Evolutionary conservation across 2,797 vertebrate genomes (phyloP), one percentile per base, ranked within the genome.

Genomic region (Phrynocephalus guinanensis): DNA sequence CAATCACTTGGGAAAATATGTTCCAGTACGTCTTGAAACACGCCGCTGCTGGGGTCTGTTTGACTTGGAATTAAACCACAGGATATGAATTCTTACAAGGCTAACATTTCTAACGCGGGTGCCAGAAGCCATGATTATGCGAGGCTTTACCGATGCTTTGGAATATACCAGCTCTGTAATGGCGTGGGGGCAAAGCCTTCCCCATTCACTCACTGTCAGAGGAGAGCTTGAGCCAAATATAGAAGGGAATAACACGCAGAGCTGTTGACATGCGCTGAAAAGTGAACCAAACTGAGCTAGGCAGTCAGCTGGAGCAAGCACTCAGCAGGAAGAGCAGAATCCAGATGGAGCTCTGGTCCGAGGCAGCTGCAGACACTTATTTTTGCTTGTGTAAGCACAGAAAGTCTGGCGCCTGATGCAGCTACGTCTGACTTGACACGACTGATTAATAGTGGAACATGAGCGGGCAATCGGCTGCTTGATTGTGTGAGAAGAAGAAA

Each of bases 371-470:
- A 75, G 7, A 16, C 22, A 20, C 15, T n/a, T n/a, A 68, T 48
- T 79, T 15, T 72, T 79, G 82, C 73, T 56, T 33, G 20, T 75
- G n/a, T 38, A 77, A 68, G 63, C 79, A 26, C 16, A 63, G 81
- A 2, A 38, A 13, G 4, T 56, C 78, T 72, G 77, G 52, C 28
- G n/a, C 28, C 85, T 20, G 71, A 38, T 16, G 33, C 33, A 73
- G 15, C 3, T 79, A 86, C 5, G 60, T 91, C 84, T 72, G n/a
- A 0, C 20, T 86, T 90, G 44, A 28, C 88, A 87, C 79, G 38
- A 63, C 1, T 15, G n/a, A 18, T 33, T 38, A 63, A 10, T 85
- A 44, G 7, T 75, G 75, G 75, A 75, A 75, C 15, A 10, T 33
- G 38, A 50, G 75, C 48, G 15, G 4, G 20, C 10, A 81, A 77